phyloP scores from a whole-genome alignment of 2,888 invertebrate genomes.

The Villa cingulata region DNA sequence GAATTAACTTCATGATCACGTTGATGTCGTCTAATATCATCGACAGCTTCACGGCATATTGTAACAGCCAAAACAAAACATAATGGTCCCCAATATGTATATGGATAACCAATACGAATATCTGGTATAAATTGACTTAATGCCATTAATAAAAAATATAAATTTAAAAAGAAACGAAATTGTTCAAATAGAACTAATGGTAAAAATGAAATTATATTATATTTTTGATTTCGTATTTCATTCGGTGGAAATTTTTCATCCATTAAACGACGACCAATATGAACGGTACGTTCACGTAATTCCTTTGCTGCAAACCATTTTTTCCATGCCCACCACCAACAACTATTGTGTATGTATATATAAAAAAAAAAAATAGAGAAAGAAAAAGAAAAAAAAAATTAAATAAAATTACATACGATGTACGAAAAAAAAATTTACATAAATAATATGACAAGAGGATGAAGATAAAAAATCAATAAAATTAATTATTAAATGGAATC shows the following conservation, averaged over 20 bases:
- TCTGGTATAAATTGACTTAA: constrained; percentile 95
- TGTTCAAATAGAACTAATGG: constrained; percentile 93
- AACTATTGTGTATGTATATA: no score
- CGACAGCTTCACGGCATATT: constrained; percentile 89
- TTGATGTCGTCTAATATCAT: constrained; percentile 84
- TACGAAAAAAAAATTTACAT: background rate
- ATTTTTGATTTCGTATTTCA: constrained; percentile 96
- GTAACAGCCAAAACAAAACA: constrained; percentile 94
- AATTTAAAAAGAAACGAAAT: constrained; percentile 96
- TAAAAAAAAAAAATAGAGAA: no score
- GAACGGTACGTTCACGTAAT: constrained; percentile 60
- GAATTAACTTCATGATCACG: constrained; percentile 94
- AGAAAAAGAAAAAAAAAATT: constrained; percentile 14
- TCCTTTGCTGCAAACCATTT: constrained; percentile 61
- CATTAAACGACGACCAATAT: constrained; percentile 59
- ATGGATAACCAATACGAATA: constrained; percentile 90
- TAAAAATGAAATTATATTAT: constrained; percentile 81
- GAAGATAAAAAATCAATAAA: no score
- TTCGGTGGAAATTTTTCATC: constrained; percentile 84
- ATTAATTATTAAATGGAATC: no score
- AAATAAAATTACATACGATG: background rate
- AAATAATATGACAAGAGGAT: background rate
- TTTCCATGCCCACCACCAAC: constrained; percentile 60
- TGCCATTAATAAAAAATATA: constrained; percentile 97
- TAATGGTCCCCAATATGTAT: constrained; percentile 98